Evolutionary conservation across 2,888 invertebrate species (phyloP).

Genomic region (Corbicula japonica): DNA sequence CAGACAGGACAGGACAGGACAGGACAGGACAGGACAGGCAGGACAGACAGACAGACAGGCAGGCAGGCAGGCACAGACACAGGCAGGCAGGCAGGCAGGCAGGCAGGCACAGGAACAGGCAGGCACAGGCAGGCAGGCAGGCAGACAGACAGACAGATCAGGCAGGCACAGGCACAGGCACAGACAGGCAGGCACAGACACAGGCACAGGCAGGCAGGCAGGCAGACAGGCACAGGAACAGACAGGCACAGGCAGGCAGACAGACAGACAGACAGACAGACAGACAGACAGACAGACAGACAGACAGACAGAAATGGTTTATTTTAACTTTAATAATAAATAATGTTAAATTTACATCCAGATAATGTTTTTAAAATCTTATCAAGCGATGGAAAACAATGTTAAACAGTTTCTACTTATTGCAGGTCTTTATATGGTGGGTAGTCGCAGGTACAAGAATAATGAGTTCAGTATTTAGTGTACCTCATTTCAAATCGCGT

Average conservation of each 20-base stretch:
- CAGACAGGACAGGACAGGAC: constrained; percentile 30
- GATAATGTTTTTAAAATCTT: too few relatives aligned
- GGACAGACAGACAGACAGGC: constrained; percentile 38
- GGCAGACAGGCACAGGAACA: constrained; percentile 27
- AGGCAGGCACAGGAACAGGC: constrained; percentile 20
- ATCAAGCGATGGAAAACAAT: too few relatives aligned
- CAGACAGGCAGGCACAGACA: constrained; percentile 24
- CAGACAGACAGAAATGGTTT: constrained; percentile 23
- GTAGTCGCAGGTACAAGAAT: too few relatives aligned
- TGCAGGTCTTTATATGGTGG: too few relatives aligned
- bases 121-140: constrained; percentile 31
- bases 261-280: constrained; percentile 17
- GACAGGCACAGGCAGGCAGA: constrained; percentile 25
- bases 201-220: constrained; percentile 27
- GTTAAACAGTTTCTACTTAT: too few relatives aligned
- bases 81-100: constrained; percentile 26
- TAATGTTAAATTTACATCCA: too few relatives aligned
- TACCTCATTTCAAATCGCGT: too few relatives aligned
- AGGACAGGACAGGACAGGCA: constrained; percentile 15
- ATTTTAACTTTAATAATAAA: too few relatives aligned
- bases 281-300: constrained; percentile 24
- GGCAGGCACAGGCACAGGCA: constrained; percentile 17
- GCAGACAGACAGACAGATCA: constrained; percentile 33
- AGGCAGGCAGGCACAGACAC: constrained; percentile 28
- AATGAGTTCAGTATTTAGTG: too few relatives aligned